phyloP scores from a whole-genome alignment of 2,113 vertebrate genomes.

The Sinocyclocheilus grahami region DNA sequence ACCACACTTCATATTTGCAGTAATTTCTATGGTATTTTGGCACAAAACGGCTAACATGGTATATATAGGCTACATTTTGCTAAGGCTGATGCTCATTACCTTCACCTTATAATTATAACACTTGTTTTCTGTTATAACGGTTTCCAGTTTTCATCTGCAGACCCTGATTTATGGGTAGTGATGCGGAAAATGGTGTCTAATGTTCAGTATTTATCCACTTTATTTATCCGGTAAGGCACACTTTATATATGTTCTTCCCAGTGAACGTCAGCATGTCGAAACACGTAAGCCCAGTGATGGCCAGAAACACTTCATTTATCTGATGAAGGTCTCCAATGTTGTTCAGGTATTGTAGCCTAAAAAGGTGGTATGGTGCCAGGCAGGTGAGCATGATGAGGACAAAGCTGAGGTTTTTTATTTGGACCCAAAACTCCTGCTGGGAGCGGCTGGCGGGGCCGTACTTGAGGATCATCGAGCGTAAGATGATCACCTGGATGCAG shows the following conservation, averaged over 20 bases:
- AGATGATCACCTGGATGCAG: constrained; percentile 75
- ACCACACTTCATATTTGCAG: too few relatives aligned
- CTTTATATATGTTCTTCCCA: constrained; percentile 33
- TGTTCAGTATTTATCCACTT: background rate
- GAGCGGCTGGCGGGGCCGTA: constrained; percentile 64
- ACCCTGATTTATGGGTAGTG: background rate
- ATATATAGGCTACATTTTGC: background rate
- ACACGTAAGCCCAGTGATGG: constrained; percentile 85
- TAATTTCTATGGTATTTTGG: too few relatives aligned
- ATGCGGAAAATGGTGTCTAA: background rate
- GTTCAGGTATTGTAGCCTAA: constrained; percentile 77
- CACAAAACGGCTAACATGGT: background rate
- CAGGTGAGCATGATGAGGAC: constrained; percentile 82
- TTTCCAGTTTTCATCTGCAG: background rate
- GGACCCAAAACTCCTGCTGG: constrained; percentile 88
- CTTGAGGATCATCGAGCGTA: constrained; percentile 69
- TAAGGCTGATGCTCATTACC: background rate
- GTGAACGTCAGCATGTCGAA: constrained; percentile 81
- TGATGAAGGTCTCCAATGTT: accelerated
- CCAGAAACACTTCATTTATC: constrained; percentile 85
- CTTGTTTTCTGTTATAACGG: background rate
- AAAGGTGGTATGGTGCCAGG: constrained; percentile 87
- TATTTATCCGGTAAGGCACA: constrained; percentile 25
- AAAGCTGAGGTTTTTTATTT: constrained; percentile 86
- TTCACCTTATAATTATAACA: background rate